Conservation (phyloP, 2,797 vertebrate species). For the Tadarida brasiliensis region DNA sequence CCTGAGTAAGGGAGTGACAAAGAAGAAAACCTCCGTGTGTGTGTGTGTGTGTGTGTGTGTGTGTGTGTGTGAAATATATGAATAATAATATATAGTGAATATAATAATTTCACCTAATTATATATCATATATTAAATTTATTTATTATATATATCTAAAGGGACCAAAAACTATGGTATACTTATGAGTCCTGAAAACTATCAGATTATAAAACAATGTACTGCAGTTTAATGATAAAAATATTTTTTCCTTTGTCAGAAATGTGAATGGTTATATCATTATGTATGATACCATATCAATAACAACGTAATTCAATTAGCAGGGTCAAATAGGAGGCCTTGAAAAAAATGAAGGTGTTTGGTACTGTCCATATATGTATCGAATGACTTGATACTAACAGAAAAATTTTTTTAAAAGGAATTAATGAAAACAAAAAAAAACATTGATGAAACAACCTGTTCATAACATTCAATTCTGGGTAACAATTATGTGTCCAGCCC, state of each 20-base stretch:
- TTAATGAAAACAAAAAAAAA: not conserved
- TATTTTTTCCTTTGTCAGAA: not conserved
- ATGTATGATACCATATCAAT: not conserved
- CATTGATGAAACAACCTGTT: not conserved
- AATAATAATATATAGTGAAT: not conserved
- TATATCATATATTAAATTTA: not conserved
- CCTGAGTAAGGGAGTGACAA: not conserved
- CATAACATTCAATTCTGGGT: not conserved
- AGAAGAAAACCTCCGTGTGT: not conserved
- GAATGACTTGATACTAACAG: slow-evolving; percentile 13
- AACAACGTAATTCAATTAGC: not conserved
- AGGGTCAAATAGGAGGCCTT: not conserved
- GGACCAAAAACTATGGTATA: not conserved
- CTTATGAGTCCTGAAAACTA: not conserved
- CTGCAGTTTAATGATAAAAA: not conserved
- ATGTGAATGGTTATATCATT: not conserved
- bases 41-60: not conserved
- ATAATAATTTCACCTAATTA: not conserved
- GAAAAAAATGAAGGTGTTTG: not conserved
- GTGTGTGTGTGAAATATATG: not conserved
- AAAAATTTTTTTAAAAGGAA: not conserved
- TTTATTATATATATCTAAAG: not conserved
- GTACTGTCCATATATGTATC: not conserved
- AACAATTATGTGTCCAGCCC: not conserved
- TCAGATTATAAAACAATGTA: slow-evolving; percentile 6